These are phyloP conservation scores for Xyrauchen texanus DNA, from an alignment of 2,113 vertebrate genomes.

Conservation along the genomic window DNA sequence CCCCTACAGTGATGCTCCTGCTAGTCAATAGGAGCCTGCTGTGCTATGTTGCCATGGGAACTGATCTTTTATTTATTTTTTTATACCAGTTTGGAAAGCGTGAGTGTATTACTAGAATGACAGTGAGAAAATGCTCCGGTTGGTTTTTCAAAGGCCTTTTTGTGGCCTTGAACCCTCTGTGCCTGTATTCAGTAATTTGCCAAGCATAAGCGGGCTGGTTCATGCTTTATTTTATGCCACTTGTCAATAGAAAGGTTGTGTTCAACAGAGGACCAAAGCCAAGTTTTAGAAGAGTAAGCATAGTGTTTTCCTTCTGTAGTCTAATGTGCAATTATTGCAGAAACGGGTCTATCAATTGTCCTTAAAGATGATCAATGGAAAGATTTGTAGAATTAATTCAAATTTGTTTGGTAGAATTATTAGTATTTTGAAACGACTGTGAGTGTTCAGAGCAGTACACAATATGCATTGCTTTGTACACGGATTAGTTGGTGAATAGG, in stretches of 20 bases:
- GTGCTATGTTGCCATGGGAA: conserved; percentile 76
- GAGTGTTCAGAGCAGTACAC: no score
- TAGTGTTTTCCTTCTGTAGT: not conserved
- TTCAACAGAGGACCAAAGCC: conserved; percentile 43
- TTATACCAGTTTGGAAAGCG: conserved; percentile 51
- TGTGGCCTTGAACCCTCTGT: conserved; percentile 12
- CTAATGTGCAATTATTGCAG: not conserved
- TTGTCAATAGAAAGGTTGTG: conserved; percentile 19
- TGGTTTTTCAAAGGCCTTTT: conserved; percentile 34
- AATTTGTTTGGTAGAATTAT: no score
- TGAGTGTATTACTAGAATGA: conserved; percentile 59
- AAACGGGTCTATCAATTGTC: no score
- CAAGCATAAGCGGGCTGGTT: not conserved
- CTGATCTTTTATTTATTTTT: conserved; percentile 61
- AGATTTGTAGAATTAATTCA: no score
- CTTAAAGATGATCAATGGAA: no score
- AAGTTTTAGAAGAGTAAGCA: conserved; percentile 23
- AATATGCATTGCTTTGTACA: no score
- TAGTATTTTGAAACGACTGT: no score
- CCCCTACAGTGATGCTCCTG: conserved; percentile 64
- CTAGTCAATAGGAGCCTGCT: conserved; percentile 67
- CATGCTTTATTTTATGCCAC: conserved; percentile 38
- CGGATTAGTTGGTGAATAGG: no score
- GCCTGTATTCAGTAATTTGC: conserved; percentile 27
- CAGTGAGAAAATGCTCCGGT: conserved; percentile 55